Base-by-base conservation (phyloP, 2,113 vertebrate species). In the Hyaena hyaena region DNA sequence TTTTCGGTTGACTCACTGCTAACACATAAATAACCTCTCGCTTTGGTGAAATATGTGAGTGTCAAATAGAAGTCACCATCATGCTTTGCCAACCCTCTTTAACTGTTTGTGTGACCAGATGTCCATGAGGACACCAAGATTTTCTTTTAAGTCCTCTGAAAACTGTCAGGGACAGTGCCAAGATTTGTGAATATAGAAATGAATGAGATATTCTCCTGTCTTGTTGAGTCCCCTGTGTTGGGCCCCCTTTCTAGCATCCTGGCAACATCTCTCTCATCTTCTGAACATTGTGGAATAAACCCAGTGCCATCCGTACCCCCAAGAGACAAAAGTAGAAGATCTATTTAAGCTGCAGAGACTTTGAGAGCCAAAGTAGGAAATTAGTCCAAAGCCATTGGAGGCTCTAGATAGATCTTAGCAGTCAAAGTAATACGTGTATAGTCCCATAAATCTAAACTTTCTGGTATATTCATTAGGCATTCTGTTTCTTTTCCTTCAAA, bases 401-500 rank as follows among this genome's bases (percentile, higher is more conserved):
- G 11, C 39, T n/a, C 23, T 71, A 26, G 43, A 50, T 88, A 73
- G 71, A 81, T 81, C 50, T 87, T 48, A 43, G 53, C 66, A 58
- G 39, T 91, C 73, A 84, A 71, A 83, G 48, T 43, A 65, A n/a
- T 53, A 76, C n/a, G 26, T 3, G 10, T 50, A 58, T 23, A 85
- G 10, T 65, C 50, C 24, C 58, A 53, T 85, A 85, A 90, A 92
- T 73, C 91, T 86, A 24, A 83, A 33, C 10, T 31, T n/a, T 26
- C 15, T 55, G 26, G 1, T 74, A 7, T 80, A 19, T 81, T 63
- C 63, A 19, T 76, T 48, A 80, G 28, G 81, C 24, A 26, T 35
- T 84, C 84, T 76, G 61, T 89, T 77, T 96, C 76, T 89, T 93
- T 93, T 69, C 89, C 15, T 82, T 92, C 73, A 77, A 12, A 39